A percentile compares a stretch with the other conserved stretches of the same genome.
Conservation (phyloP, 2,888 invertebrate genomes). For the Cephus runcator region DNA sequence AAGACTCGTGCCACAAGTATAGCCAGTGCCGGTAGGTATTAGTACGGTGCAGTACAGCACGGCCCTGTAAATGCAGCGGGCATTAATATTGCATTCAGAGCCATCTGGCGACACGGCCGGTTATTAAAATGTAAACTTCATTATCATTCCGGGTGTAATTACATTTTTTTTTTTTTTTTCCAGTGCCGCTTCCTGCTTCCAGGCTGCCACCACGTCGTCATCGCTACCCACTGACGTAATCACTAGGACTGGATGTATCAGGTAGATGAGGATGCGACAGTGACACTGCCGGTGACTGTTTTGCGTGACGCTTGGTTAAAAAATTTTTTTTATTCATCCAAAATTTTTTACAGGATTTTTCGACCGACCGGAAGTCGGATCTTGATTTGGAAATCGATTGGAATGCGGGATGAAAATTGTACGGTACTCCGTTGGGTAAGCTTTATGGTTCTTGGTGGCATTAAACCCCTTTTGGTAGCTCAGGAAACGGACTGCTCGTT, state of each 20-base stretch:
- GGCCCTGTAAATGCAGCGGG: conserved; percentile 25
- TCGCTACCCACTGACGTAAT: background rate
- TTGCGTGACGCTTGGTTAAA: too few species aligned
- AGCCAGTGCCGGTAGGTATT: background rate
- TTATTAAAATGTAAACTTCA: conserved; percentile 53
- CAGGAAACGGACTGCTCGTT: background rate
- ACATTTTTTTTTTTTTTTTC: conserved; percentile 38
- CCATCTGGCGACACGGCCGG: conserved; percentile 47
- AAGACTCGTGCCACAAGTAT: background rate
- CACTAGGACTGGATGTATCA: background rate
- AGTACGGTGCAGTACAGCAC: background rate
- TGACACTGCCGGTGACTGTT: background rate
- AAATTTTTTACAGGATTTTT: background rate
- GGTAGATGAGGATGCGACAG: background rate
- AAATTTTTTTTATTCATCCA: too few species aligned
- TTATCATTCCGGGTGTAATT: conserved; percentile 50
- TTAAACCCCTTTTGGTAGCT: background rate
- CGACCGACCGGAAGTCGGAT: background rate
- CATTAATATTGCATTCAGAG: conserved; percentile 49
- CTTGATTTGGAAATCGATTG: background rate
- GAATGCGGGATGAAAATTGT: background rate
- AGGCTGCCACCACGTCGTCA: background rate
- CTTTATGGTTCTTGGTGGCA: background rate
- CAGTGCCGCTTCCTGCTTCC: background rate
- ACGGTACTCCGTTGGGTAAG: background rate